Base-by-base conservation (phyloP, 2,888 invertebrate species). In the Itoplectis maculator region DNA sequence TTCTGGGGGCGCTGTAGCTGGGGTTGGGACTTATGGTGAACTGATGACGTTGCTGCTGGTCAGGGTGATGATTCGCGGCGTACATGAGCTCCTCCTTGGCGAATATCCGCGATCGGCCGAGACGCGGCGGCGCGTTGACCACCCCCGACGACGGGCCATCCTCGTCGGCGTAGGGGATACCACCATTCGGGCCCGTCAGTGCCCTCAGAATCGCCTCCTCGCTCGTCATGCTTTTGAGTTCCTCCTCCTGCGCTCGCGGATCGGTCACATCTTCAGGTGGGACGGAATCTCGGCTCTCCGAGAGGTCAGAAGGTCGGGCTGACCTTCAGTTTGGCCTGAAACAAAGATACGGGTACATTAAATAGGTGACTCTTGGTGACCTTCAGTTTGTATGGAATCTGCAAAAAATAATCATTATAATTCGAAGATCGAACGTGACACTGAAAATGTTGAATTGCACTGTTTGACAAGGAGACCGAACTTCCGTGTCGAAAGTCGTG, bases 111-210 rank as follows among this genome's bases (percentile, higher is more conserved):
- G 86, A 85, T 54, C 79, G 79, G 35, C 83, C 81, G 51, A 76
- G 79, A 45, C 85, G 81, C 29, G 83, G 84, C 20, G 61, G 76
- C 61, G 45, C 68, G 42, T 73, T 84, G 8, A 80, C 78, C 56
- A 73, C 35, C 7, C 78, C 78, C 56, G 69, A 20, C 6, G 85
- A 83, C 13, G 80, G 82, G 47, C 84, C 88, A 83, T 90, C 89
- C 76, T 88, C 88, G 81, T 88, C 88, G 72, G 85, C 86, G 77
- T 86, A 89, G 15, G 88, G 87, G 82, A 88, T 88, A 79, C 82
- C 87, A n/a, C 81, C 82, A 74, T 83, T 86, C 68, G 68, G 81
- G 76, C 15, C 79, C 65, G 49, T 70, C 59, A 86, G 59, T 42
- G 81, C 79, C 69, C 84, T 89, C 51, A 84, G 29, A 29, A 86